Evolutionary conservation across 2,113 vertebrate genomes (phyloP).

Genomic region (Neodontobutis hainanensis): DNA sequence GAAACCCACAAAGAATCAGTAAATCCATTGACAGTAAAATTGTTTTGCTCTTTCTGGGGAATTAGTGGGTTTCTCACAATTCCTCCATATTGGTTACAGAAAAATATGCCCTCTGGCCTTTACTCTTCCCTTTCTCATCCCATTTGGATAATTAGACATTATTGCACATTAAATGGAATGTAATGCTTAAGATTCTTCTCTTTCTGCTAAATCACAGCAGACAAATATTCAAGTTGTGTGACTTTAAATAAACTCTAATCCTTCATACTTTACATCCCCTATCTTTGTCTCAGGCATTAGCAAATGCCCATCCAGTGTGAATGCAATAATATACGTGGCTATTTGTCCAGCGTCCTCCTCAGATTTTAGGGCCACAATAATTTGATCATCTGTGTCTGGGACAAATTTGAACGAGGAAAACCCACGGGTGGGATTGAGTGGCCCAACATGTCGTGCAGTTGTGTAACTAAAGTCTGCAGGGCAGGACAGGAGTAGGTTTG

Average conservation of each 20-base stretch:
- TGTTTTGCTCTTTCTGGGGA: slow-evolving; percentile 7
- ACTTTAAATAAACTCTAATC: slow-evolving; percentile 90
- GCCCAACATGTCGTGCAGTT: slow-evolving; percentile 70
- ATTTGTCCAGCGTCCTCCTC: slow-evolving; percentile 87
- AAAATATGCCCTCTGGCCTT: neutral
- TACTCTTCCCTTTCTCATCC: neutral
- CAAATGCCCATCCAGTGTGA: slow-evolving; percentile 87
- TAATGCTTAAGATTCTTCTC: neutral
- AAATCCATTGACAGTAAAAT: too few species aligned
- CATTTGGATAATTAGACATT: slow-evolving; percentile 5
- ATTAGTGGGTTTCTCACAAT: slow-evolving; percentile 2
- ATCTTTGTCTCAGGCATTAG: slow-evolving; percentile 92
- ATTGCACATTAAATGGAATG: slow-evolving; percentile 33
- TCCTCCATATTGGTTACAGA: neutral
- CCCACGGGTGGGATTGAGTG: slow-evolving; percentile 85
- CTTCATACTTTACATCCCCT: slow-evolving; percentile 90
- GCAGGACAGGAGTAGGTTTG: slow-evolving; percentile 90
- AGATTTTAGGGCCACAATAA: slow-evolving; percentile 91
- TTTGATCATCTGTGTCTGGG: slow-evolving; percentile 88
- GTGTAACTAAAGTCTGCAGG: slow-evolving; percentile 82
- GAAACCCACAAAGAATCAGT: neutral
- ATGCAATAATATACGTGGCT: slow-evolving; percentile 91
- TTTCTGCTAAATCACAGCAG: neutral
- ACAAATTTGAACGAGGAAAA: slow-evolving; percentile 98
- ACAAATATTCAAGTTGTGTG: neutral